Percentiles rank a stretch among this genome's conserved stretches.
phyloP scores from a whole-genome alignment of 2,797 vertebrate species.

The Meda fulgida region DNA sequence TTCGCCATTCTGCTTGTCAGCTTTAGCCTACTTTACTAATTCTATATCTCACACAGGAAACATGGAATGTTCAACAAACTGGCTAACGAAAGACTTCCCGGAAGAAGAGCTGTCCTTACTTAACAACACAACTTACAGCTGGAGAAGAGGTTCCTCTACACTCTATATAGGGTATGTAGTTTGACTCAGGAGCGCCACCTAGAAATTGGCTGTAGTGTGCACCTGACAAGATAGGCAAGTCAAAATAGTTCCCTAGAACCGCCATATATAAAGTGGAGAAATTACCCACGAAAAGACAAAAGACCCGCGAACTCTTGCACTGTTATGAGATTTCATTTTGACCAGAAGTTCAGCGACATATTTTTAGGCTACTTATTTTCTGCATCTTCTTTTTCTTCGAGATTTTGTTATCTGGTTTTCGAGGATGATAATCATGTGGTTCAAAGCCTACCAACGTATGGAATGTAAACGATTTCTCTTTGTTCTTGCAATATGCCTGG shows the following conservation, averaged over 20 bases:
- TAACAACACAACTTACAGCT: constrained; percentile 96
- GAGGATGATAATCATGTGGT: neutral
- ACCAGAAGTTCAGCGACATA: neutral
- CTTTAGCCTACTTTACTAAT: neutral
- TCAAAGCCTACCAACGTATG: neutral
- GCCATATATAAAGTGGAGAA: constrained; percentile 95
- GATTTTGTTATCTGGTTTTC: neutral
- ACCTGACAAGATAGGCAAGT: constrained; percentile 98
- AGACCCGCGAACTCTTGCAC: constrained; percentile 89
- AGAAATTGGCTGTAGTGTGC: constrained; percentile 95
- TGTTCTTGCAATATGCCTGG: neutral
- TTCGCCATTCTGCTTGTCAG: neutral
- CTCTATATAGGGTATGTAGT: constrained; percentile 98
- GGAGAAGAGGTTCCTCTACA: constrained; percentile 97
- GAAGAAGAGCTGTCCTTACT: constrained; percentile 94
- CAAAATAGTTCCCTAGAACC: constrained; percentile 96
- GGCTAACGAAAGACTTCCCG: constrained; percentile 94
- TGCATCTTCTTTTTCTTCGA: neutral
- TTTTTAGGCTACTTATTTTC: neutral
- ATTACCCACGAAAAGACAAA: constrained; percentile 94
- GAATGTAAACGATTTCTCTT: neutral
- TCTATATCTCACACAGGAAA: constrained; percentile 72
- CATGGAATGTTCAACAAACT: constrained; percentile 89
- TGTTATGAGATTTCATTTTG: constrained; percentile 90
- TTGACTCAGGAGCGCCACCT: constrained; percentile 96